Conservation (phyloP, 2,888 invertebrate genomes). For the Cyclophora punctaria region DNA sequence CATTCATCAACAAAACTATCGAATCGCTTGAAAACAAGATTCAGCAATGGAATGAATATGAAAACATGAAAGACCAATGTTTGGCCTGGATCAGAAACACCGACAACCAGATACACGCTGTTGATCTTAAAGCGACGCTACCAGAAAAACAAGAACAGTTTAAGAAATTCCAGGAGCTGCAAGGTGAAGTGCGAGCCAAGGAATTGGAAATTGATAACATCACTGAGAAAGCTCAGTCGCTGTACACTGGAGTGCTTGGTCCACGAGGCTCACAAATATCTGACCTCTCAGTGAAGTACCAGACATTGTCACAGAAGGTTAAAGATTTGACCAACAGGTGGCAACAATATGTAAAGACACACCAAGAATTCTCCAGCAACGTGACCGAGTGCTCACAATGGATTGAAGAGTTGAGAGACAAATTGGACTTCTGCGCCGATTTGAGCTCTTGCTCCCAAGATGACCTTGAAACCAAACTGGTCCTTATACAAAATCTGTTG, state of each 20-base stretch:
- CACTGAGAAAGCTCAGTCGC: constrained; percentile 90
- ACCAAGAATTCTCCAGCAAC: constrained; percentile 90
- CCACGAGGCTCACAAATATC: constrained; percentile 88
- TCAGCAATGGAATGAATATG: constrained; percentile 94
- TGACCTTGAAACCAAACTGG: constrained; percentile 89
- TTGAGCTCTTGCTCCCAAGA: constrained; percentile 86
- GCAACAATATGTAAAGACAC: constrained; percentile 92
- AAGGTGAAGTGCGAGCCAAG: constrained; percentile 92
- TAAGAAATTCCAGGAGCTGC: constrained; percentile 84
- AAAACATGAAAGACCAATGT: constrained; percentile 88
- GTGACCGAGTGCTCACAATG: constrained; percentile 87
- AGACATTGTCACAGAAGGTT: constrained; percentile 90
- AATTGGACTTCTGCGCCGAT: constrained; percentile 91
- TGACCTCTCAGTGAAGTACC: constrained; percentile 93
- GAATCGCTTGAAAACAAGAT: constrained; percentile 87
- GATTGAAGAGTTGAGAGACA: constrained; percentile 87
- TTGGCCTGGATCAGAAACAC: constrained; percentile 91
- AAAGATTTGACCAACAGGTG: constrained; percentile 93
- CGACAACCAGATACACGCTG: constrained; percentile 89
- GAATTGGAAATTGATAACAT: constrained; percentile 95
- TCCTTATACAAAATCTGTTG: constrained; percentile 88
- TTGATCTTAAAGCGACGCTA: constrained; percentile 88
- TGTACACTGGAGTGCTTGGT: constrained; percentile 83
- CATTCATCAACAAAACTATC: constrained; percentile 84
- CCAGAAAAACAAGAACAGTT: constrained; percentile 89